Base-by-base conservation (phyloP, 2,797 vertebrate genomes). In the Neoniphon sammara region DNA sequence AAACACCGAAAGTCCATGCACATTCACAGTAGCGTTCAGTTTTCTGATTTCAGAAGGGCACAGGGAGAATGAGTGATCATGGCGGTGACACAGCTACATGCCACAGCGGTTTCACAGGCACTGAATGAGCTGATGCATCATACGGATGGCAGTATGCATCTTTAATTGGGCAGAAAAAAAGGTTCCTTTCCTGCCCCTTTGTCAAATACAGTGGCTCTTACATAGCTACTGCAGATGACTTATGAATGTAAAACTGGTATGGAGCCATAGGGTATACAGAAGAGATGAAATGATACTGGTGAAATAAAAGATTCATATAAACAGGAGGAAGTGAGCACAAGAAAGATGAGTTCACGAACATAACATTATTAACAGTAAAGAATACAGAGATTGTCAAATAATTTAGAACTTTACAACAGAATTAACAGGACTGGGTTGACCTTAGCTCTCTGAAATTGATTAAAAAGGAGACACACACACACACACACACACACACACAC, bases 1-100 rank as follows among this genome's bases (percentile, higher is more conserved):
- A 66, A 66, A 78, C 66, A 63, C 42, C 67, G 70, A 64, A 65
- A 64, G 47, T 72, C 14, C 83, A 89, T 88, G 87, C 90, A 89
- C 61, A 81, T 50, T 80, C 46, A 67, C 56, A 36, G 73, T 30
- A 52, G 5, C 59, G 39, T 59, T 77, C 50, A 30, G 21, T 57
- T 76, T 58, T 71, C 52, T 18, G 59, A 8, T 11, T 18, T 23
- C 14, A 47, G 31, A 31, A 25, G 6, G 61, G 59, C 5, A 12
- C 23, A 52, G n/a, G 60, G 57, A 8, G 44, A 57, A 85, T 70
- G 67, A 59, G 58, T 0, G 9, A 54, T 25, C 25, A 18, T 15
- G 61, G 74, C 56, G 55, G 21, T 63, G 77, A 84, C 56, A 55
- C 42, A 68, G 57, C 23, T 42, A 69, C 34, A 62, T 31, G 56